Percentiles rank a stretch among this genome's conserved stretches.
Evolutionary conservation across 2,113 vertebrate species (phyloP).

Genomic region (Herpetotheres cachinnans): DNA sequence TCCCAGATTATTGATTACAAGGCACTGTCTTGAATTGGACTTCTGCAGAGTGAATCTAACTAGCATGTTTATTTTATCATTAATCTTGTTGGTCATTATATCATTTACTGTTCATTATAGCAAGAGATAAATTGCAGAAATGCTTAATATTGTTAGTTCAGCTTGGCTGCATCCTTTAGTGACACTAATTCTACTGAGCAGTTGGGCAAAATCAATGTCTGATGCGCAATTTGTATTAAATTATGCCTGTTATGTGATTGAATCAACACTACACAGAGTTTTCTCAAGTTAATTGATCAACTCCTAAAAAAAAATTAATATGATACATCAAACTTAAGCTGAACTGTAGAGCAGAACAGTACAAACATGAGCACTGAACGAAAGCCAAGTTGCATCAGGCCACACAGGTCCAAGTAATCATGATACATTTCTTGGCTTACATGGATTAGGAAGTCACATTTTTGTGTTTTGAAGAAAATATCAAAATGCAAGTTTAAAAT

Average conservation of each 20-base stretch:
- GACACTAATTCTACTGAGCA: slow-evolving; percentile 73
- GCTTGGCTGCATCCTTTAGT: slow-evolving; percentile 70
- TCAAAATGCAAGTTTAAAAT: neutral
- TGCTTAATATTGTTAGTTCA: slow-evolving; percentile 76
- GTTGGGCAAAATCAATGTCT: slow-evolving; percentile 76
- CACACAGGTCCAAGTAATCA: neutral
- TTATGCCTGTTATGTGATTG: slow-evolving; percentile 75
- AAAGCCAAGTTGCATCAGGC: neutral
- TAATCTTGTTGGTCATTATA: slow-evolving; percentile 76
- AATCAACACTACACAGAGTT: slow-evolving; percentile 70
- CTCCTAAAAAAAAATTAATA: slow-evolving; percentile 71
- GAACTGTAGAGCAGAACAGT: slow-evolving; percentile 20
- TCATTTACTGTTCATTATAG: slow-evolving; percentile 73
- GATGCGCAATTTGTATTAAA: slow-evolving; percentile 74
- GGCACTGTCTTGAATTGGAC: slow-evolving; percentile 18
- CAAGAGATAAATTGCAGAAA: slow-evolving; percentile 75
- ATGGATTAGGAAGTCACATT: neutral
- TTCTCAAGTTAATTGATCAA: slow-evolving; percentile 78
- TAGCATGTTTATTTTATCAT: slow-evolving; percentile 72
- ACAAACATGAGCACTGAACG: neutral
- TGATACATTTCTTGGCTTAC: neutral
- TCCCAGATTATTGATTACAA: slow-evolving; percentile 49
- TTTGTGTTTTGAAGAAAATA: neutral
- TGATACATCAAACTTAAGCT: slow-evolving; percentile 65
- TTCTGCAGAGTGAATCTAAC: slow-evolving; percentile 57